Conservation (phyloP, 2,888 invertebrate species). For the Torymus aiolomorphi region DNA sequence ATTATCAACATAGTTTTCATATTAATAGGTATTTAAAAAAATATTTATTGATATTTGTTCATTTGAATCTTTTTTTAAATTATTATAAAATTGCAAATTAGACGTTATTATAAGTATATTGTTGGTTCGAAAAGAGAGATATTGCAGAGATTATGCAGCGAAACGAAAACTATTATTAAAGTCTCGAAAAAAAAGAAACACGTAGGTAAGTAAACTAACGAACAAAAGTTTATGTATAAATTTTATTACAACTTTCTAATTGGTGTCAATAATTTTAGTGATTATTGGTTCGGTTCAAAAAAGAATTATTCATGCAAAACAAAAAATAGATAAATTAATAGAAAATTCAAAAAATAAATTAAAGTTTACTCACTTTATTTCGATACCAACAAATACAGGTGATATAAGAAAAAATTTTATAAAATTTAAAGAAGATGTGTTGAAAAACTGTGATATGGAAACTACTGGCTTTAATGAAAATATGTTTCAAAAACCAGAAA, state of each 20-base stretch:
- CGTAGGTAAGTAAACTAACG: conserved; percentile 29
- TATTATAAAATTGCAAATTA: conserved; percentile 1
- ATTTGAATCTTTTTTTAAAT: neutral
- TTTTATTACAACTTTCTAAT: neutral
- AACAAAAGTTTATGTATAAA: too few relatives aligned
- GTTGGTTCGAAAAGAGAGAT: conserved; percentile 28
- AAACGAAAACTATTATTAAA: conserved; percentile 38
- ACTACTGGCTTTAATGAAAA: conserved; percentile 82
- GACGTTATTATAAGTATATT: conserved; percentile 35
- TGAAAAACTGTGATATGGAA: conserved; percentile 74
- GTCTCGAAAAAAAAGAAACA: conserved; percentile 40
- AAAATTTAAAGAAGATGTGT: conserved; percentile 79
- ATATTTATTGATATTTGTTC: neutral
- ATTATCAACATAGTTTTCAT: conserved; percentile 34
- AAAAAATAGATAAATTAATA: conserved; percentile 84
- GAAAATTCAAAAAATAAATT: conserved; percentile 83
- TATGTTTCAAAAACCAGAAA: conserved; percentile 84
- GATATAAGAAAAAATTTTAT: conserved; percentile 81
- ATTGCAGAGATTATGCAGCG: conserved; percentile 18
- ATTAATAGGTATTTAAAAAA: conserved; percentile 28
- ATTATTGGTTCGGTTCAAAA: conserved; percentile 78
- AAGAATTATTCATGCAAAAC: conserved; percentile 83
- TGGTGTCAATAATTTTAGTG: conserved; percentile 70
- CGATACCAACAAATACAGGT: conserved; percentile 83
- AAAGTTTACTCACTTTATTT: conserved; percentile 89